phyloP scores from a whole-genome alignment of 2,113 vertebrate genomes.

The Dicerorhinus sumatrensis region DNA sequence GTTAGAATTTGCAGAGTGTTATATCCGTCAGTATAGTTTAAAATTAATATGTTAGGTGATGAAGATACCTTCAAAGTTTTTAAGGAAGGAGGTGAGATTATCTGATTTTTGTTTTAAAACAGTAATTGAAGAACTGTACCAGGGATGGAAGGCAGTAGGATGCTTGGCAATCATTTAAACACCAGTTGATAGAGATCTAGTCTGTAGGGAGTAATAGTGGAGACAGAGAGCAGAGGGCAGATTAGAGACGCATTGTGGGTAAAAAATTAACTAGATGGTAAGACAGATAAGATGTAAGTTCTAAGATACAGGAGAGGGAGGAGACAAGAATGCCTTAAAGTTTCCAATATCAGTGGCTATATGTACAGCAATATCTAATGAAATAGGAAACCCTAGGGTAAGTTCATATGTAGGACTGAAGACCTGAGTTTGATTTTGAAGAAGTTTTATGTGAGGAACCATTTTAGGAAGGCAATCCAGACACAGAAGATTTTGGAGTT shows the following conservation, averaged over 20 bases:
- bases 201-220: background rate
- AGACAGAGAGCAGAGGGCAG: background rate
- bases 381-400: background rate
- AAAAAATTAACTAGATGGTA: background rate
- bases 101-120: background rate
- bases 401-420: background rate
- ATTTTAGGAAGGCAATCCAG: background rate
- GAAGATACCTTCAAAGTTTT: background rate
- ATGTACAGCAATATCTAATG: background rate
- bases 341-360: background rate
- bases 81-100: background rate
- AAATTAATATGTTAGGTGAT: background rate
- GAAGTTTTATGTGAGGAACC: background rate
- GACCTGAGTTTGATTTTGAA: conserved; percentile 19
- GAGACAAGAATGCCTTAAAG: background rate
- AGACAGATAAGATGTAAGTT: background rate
- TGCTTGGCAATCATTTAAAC: background rate
- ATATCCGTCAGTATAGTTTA: background rate
- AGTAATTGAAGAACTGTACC: background rate
- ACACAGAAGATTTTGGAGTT: conserved; percentile 21
- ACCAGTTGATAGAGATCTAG: background rate
- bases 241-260: background rate
- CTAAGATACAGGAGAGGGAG: background rate
- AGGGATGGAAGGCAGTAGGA: background rate
- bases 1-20: background rate